Conservation (phyloP, 2,888 invertebrate genomes). For the Drosophila histrio region DNA sequence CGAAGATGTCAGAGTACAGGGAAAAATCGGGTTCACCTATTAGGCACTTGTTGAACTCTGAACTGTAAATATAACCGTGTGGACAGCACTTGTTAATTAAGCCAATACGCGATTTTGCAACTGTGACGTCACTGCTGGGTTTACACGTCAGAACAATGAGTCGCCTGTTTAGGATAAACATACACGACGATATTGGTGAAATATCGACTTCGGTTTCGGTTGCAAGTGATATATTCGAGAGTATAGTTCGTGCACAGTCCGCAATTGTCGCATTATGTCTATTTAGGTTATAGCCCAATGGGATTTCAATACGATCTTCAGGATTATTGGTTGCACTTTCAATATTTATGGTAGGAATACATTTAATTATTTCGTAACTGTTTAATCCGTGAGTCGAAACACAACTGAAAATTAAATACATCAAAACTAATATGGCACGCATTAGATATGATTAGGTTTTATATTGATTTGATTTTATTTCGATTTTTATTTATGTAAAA, state of each 20-base stretch:
- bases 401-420: constrained; percentile 48
- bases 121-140: constrained; percentile 24
- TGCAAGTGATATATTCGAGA: constrained; percentile 26
- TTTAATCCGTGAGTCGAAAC: constrained; percentile 23
- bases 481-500: background rate
- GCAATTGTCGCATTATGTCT: background rate
- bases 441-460: constrained; percentile 32
- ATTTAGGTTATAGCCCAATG: constrained; percentile 31
- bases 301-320: constrained; percentile 21
- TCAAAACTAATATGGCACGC: constrained; percentile 29
- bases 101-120: constrained; percentile 42
- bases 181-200: constrained; percentile 58
- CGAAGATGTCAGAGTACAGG: constrained; percentile 68
- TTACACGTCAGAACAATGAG: constrained; percentile 66
- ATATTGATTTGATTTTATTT: constrained; percentile 5
- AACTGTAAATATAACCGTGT: constrained; percentile 71
- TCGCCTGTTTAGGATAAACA: constrained; percentile 55
- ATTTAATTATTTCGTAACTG: constrained; percentile 18
- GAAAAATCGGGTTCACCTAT: constrained; percentile 50
- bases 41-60: constrained; percentile 60
- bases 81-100: constrained; percentile 82
- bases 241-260: background rate
- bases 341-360: constrained; percentile 17
- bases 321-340: constrained; percentile 7
- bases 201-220: constrained; percentile 16